Conservation (phyloP, 1,140 invertebrate genomes). For the Drosophila orosa region DNA sequence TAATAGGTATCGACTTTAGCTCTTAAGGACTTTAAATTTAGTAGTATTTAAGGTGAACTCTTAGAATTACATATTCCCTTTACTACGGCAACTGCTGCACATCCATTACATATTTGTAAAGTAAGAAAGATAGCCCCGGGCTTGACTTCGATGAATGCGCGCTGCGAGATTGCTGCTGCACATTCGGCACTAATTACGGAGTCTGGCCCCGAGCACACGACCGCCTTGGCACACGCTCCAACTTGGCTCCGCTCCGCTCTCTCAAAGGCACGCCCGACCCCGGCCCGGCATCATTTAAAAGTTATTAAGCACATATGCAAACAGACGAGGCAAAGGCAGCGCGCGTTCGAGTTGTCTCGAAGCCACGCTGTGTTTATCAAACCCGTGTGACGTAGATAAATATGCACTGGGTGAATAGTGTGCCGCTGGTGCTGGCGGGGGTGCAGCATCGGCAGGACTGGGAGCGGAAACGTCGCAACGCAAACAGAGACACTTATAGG, state of each 20-base stretch:
- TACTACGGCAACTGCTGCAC: neutral
- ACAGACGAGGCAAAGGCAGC: slow-evolving; percentile 45
- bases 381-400: slow-evolving; percentile 61
- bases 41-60: neutral
- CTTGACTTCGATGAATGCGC: slow-evolving; percentile 9
- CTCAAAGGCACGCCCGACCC: slow-evolving; percentile 10
- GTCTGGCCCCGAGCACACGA: slow-evolving; percentile 6
- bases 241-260: slow-evolving; percentile 16
- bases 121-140: slow-evolving; percentile 5
- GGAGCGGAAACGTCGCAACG: slow-evolving; percentile 34
- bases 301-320: slow-evolving; percentile 74
- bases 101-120: slow-evolving; percentile 7
- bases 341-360: slow-evolving; percentile 52
- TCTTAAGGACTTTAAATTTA: neutral
- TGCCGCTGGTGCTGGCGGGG: neutral
- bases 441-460: slow-evolving; percentile 25
- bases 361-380: slow-evolving; percentile 63
- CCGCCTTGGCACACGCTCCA: slow-evolving; percentile 4
- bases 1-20: neutral
- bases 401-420: slow-evolving; percentile 34
- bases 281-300: slow-evolving; percentile 46
- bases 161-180: slow-evolving; percentile 5
- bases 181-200: slow-evolving; percentile 38
- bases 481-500: slow-evolving; percentile 61
- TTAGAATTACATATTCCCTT: neutral